Evolutionary conservation across 92 coral and sea anemone genomes (phyloP).

Genomic region (Umimayanthus kanabou): DNA sequence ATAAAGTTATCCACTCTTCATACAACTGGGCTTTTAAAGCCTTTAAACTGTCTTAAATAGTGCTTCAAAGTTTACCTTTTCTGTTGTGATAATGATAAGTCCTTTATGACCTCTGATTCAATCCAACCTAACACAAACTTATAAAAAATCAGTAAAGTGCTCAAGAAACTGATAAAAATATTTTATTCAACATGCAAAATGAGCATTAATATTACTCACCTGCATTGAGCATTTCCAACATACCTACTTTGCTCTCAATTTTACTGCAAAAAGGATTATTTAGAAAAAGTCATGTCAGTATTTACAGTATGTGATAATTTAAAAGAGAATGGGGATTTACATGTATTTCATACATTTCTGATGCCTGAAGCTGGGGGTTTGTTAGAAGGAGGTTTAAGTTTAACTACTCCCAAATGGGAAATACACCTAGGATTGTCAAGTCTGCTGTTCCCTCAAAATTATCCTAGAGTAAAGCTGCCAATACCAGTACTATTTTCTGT

Average conservation of each 20-base stretch:
- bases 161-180: neutral
- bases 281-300: too few relatives aligned
- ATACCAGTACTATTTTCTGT: too few relatives aligned
- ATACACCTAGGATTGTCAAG: too few relatives aligned
- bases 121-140: slow-evolving; percentile 16
- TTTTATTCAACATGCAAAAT: neutral
- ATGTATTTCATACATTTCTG: too few relatives aligned
- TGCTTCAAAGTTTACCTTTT: slow-evolving; percentile 5
- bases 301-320: too few relatives aligned
- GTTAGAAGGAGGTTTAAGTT: neutral
- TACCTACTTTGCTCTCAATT: slow-evolving; percentile 52
- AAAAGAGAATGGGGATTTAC: too few relatives aligned
- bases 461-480: too few relatives aligned
- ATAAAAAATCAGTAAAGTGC: neutral
- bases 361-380: too few relatives aligned
- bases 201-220: slow-evolving; percentile 21
- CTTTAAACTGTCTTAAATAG: neutral
- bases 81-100: neutral
- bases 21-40: too few relatives aligned
- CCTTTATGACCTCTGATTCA: slow-evolving; percentile 9
- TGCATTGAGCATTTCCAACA: slow-evolving; percentile 39
- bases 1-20: too few relatives aligned
- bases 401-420: neutral
- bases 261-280: slow-evolving; percentile 35
- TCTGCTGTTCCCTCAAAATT: too few relatives aligned